These are phyloP conservation scores for Eurystomus gularis DNA, from an alignment of 2,113 vertebrate species.

Conservation along the genomic window DNA sequence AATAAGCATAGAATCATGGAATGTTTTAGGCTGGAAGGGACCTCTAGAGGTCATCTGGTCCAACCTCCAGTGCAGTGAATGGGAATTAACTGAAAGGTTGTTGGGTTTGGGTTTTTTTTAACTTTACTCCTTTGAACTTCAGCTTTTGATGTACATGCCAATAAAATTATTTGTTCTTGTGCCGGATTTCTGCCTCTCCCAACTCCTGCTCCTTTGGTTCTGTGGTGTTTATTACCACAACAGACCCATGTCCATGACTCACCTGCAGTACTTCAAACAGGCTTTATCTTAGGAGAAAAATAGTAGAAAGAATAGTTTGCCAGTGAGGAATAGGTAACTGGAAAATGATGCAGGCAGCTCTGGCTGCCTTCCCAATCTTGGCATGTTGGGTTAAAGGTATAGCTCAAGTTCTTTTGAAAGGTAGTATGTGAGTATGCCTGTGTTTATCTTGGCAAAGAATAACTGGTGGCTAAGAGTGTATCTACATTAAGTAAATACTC, in stretches of 20 bases:
- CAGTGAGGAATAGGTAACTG: background rate
- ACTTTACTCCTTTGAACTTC: conserved; percentile 19
- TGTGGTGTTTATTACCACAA: background rate
- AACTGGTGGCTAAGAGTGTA: background rate
- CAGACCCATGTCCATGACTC: background rate
- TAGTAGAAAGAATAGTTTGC: background rate
- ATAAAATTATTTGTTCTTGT: conserved; percentile 49
- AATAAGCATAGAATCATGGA: too few relatives aligned
- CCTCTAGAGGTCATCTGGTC: too few relatives aligned
- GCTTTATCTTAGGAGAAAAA: background rate
- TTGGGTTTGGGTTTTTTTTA: background rate
- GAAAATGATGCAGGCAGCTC: background rate
- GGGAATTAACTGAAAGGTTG: background rate
- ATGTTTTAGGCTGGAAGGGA: too few relatives aligned
- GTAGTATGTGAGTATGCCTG: background rate
- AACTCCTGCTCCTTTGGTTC: background rate
- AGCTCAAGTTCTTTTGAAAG: background rate
- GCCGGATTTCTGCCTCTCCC: background rate
- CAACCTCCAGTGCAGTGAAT: background rate
- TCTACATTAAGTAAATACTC: background rate
- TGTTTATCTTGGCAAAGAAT: background rate
- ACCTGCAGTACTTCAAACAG: background rate
- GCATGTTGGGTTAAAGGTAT: background rate
- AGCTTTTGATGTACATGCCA: conserved; percentile 41
- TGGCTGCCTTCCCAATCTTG: background rate